Percentiles rank a stretch among this genome's conserved stretches.
Evolutionary conservation across 2,113 vertebrate genomes (phyloP).

Genomic region (Lepidothrix coronata): DNA sequence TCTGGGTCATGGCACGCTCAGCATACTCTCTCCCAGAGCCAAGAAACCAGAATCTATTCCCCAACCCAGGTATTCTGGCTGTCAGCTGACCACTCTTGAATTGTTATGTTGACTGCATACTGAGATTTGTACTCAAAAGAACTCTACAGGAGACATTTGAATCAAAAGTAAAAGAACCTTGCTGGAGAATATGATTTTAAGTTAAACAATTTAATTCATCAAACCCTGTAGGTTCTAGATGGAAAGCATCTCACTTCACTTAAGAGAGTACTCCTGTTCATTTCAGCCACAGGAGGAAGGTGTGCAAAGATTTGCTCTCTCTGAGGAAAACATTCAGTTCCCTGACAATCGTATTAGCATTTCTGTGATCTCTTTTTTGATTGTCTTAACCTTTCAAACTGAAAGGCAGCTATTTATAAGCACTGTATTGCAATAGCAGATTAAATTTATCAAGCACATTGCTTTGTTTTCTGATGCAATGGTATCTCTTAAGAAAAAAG

Average conservation of each 20-base stretch:
- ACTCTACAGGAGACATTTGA: not conserved
- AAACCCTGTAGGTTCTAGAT: not conserved
- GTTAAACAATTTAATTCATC: not conserved
- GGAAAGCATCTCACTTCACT: not conserved
- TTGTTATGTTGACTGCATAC: conserved; percentile 60
- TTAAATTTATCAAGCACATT: not conserved
- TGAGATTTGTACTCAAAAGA: conserved; percentile 6
- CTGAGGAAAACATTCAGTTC: not conserved
- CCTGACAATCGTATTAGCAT: not conserved
- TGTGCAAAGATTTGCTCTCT: not conserved
- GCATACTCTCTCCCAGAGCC: conserved; percentile 72
- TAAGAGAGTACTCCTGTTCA: not conserved
- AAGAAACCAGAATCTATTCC: conserved; percentile 75
- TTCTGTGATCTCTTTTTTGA: not conserved
- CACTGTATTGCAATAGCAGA: not conserved
- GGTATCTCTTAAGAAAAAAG: not conserved
- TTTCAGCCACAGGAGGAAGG: not conserved
- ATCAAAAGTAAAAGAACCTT: not conserved
- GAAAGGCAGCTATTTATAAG: not conserved
- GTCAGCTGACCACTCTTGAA: conserved; percentile 64
- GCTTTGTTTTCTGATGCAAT: not conserved
- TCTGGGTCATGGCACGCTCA: conserved; percentile 74
- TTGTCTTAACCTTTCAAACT: not conserved
- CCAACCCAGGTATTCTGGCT: conserved; percentile 76
- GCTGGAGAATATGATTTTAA: not conserved